phyloP scores from a whole-genome alignment of 2,888 invertebrate species.

The Subacronicta megacephala region DNA sequence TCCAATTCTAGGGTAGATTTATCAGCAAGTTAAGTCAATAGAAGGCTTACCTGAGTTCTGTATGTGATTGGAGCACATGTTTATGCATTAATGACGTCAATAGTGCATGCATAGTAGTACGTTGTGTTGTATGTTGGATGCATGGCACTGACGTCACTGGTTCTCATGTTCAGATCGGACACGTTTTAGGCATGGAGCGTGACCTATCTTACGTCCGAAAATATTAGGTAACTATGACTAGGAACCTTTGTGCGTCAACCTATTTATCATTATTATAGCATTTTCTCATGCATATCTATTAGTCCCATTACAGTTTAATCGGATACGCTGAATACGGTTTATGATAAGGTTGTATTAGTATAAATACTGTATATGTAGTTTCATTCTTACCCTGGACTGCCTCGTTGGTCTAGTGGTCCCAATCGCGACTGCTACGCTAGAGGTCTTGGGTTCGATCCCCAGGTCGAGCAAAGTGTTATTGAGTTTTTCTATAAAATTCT shows the following conservation, averaged over 20 bases:
- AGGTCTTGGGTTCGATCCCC: no score
- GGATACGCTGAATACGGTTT: no score
- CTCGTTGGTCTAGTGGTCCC: no score
- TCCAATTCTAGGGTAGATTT: no score
- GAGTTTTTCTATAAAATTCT: no score
- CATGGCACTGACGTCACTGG: conserved; percentile 31
- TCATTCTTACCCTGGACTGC: no score
- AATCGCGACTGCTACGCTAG: no score
- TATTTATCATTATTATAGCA: neutral
- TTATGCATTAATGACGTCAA: conserved; percentile 25
- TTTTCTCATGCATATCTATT: neutral
- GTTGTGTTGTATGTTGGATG: conserved; percentile 1
- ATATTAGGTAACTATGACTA: neutral
- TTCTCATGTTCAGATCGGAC: conserved; percentile 7
- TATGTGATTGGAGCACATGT: neutral
- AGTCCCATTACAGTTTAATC: no score
- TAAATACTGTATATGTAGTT: no score
- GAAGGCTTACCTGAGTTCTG: neutral
- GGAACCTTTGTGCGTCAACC: neutral
- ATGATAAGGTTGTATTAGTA: no score
- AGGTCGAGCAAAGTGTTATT: no score
- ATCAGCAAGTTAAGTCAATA: neutral
- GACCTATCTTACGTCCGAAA: conserved; percentile 10
- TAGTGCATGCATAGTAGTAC: neutral
- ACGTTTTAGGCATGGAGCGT: conserved; percentile 13